Base-by-base conservation (phyloP, 2,888 invertebrate species). In the Dryobota labecula region DNA sequence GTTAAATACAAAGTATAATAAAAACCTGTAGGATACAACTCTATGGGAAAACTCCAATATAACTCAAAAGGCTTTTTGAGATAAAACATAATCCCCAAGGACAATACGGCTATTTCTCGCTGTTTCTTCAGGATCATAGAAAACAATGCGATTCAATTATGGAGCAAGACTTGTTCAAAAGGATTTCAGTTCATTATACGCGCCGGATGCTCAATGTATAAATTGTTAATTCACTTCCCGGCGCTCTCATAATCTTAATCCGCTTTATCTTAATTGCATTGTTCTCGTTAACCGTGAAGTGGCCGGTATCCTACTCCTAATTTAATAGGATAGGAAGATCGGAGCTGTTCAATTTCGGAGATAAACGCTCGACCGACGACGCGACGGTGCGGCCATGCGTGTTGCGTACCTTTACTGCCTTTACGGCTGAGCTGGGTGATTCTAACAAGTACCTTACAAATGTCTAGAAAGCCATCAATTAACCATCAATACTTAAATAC, bases 201-300 rank as follows among this genome's bases (percentile, higher is more conserved):
- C 56, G 38, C 4, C 54, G 61, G 51, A 66, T 61, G 47, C n/a
- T 54, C 53, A 33, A 58, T 68, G 27, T 63, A 73, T 76, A 80
- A 82, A 80, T 69, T 73, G 71, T 74, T 73, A 79, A 74, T 74
- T 79, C 72, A 73, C 68, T 74, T 66, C 24, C 65, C 68, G 38
- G 45, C 69, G 49, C 70, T 61, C 83, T 74, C 74, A 62, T 80
- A 73, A 75, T 80, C 56, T 65, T 76, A 83, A 84, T 78, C 81
- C 36, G 43, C 43, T 85, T 78, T 76, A 78, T 85, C 74, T 71
- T 83, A 83, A 85, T 84, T 75, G 76, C 70, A 81, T 81, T 81
- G 75, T 83, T 69, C 64, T 72, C 81, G 75, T 74, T 77, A 83
- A 78, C 78, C 66, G 53, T 71, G 62, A 73, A 83, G 66, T 72